A percentile compares a stretch with the other conserved stretches of the same genome.
Conservation (phyloP, 2,113 vertebrate genomes). For the Ictalurus furcatus region DNA sequence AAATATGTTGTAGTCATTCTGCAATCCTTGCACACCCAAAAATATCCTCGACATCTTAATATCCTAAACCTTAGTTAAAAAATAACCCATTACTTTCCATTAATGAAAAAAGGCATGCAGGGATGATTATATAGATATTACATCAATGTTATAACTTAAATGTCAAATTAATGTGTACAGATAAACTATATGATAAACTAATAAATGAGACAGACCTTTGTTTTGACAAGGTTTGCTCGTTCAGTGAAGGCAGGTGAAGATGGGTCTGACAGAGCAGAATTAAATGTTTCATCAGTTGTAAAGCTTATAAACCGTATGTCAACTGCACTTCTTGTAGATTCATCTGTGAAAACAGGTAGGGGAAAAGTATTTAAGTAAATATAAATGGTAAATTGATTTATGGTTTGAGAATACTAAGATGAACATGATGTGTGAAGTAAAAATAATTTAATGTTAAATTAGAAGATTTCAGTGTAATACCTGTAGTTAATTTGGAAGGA, state of each 20-base stretch:
- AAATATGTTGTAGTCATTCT: too few species aligned
- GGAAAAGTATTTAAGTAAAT: background rate
- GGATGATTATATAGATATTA: too few species aligned
- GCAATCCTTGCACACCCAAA: too few species aligned
- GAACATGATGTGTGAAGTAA: background rate
- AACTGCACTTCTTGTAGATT: background rate
- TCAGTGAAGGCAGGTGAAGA: background rate
- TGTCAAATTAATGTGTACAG: background rate
- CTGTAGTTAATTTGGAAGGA: background rate
- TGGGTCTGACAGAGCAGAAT: background rate
- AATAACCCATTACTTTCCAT: background rate
- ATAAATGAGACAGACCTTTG: background rate
- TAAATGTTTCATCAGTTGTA: constrained; percentile 14
- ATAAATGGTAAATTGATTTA: too few species aligned
- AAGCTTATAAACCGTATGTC: background rate
- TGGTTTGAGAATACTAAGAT: background rate
- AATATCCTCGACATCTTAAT: too few species aligned
- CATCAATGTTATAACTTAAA: background rate
- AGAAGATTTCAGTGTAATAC: background rate
- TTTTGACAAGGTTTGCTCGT: background rate
- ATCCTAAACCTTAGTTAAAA: background rate
- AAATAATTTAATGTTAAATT: background rate
- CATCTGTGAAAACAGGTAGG: background rate
- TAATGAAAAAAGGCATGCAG: too few species aligned
- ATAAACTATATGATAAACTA: background rate